Base-by-base conservation (phyloP, 2,888 invertebrate species). In the Cremastinae sp. region DNA sequence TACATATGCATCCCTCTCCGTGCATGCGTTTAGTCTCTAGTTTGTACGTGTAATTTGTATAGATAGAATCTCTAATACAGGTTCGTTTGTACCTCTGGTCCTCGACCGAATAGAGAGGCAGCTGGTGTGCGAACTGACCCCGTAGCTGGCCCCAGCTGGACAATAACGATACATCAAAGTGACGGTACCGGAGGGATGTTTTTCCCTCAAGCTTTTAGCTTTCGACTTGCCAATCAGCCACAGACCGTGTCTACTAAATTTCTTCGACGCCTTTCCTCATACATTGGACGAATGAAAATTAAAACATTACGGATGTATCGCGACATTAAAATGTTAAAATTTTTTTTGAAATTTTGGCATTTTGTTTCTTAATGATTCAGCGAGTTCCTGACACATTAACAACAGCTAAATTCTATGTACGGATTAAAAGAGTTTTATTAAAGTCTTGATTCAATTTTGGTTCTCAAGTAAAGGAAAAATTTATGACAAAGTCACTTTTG, bases 1-100 rank as follows among this genome's bases (percentile, higher is more conserved):
- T 61, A 49, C 51, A 12, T 47, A 58, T 71, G 20, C 28, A 28
- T 28, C 5, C 28, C 28, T 28, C 28, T 28, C 28, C 2, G 28
- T 5, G 28, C 2, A 5, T 5, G 28, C 28, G 28, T 28, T 28
- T 28, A 28, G 28, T 5, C 28, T 28, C 28, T 28, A 28, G 28
- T 5, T 28, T 28, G 28, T 28, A 28, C 58, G 45, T 56, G 69
- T 69, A n/a, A 65, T 55, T 28, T 4, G 39, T 14, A 28, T 53
- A n/a, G 2, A 55, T 55, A 55, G n/a, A 55, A 35, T 37, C 14
- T 55, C 12, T 53, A 55, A 55, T 12, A n/a, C 37, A n/a, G 5
- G 9, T 9, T 7, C 16, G 51, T 9, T 39, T 16, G 20, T 14
- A n/a, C 9, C 12, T 35, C 28, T 43, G 12, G 39, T n/a, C n/a